phyloP scores from a whole-genome alignment of 2,888 invertebrate genomes.

The Sphaeridia pumilis region DNA sequence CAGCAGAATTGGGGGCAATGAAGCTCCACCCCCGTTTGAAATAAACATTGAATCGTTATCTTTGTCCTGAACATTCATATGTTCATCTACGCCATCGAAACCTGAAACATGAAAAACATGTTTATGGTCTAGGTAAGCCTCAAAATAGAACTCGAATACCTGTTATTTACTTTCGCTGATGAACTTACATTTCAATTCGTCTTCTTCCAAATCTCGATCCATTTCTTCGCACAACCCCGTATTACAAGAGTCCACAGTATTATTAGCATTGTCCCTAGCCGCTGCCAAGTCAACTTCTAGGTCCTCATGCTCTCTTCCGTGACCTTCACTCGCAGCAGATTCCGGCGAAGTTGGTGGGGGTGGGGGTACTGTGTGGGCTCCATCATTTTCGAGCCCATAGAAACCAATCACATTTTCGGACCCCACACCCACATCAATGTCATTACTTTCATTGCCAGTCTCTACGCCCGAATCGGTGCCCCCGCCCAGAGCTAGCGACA shows the following conservation, averaged over 20 bases:
- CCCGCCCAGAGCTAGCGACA: conserved; percentile 15
- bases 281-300: conserved; percentile 9
- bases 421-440: conserved; percentile 37
- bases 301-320: conserved; percentile 17
- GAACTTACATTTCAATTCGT: conserved; percentile 6
- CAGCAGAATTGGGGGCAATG: no score
- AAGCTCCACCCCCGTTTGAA: no score
- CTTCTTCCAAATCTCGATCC: conserved; percentile 22
- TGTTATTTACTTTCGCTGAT: no score
- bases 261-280: conserved; percentile 2
- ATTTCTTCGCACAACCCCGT: conserved; percentile 13
- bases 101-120: no score
- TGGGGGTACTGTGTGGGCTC: conserved; percentile 16
- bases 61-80: no score
- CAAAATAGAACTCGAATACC: no score
- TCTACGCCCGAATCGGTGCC: conserved; percentile 56
- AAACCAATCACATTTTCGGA: conserved; percentile 1
- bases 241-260: background rate
- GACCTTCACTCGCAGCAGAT: conserved; percentile 16
- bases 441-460: conserved; percentile 60
- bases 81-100: no score
- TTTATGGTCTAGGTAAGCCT: no score
- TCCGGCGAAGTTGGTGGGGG: conserved; percentile 34
- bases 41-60: no score
- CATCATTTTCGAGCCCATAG: conserved; percentile 8